These are phyloP conservation scores for Drosophila asahinai DNA, from an alignment of 1,140 invertebrate species.

Conservation along the genomic window DNA sequence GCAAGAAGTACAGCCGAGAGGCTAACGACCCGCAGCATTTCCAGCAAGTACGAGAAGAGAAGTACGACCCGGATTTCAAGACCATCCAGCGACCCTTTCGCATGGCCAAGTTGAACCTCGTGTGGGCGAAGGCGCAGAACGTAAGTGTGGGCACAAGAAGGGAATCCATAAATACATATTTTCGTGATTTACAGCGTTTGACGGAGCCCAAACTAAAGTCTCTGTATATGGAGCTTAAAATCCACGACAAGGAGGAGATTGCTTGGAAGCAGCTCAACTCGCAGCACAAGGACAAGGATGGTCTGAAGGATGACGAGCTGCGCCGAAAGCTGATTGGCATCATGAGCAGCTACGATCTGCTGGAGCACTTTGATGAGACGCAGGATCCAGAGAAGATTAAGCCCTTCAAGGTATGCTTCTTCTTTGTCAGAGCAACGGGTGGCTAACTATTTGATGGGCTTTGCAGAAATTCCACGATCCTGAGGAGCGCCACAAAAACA, in stretches of 20 bases:
- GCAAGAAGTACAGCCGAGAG: constrained; percentile 76
- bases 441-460: background rate
- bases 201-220: constrained; percentile 94
- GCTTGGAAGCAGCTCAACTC: constrained; percentile 92
- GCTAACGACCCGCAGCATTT: constrained; percentile 69
- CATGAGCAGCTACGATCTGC: constrained; percentile 92
- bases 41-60: constrained; percentile 59
- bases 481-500: constrained; percentile 89
- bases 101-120: constrained; percentile 93
- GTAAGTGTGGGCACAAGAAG: constrained; percentile 84
- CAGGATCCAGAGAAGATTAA: constrained; percentile 87
- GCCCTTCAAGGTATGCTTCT: constrained; percentile 85
- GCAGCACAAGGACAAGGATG: constrained; percentile 94
- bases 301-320: constrained; percentile 92
- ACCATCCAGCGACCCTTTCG: constrained; percentile 92
- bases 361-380: constrained; percentile 92
- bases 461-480: constrained; percentile 87
- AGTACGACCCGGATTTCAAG: constrained; percentile 82
- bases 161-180: background rate
- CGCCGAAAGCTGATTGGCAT: constrained; percentile 92
- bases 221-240: constrained; percentile 94
- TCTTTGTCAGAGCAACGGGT: background rate
- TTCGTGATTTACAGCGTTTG: constrained; percentile 88
- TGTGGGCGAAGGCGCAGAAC: constrained; percentile 94
- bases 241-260: constrained; percentile 97